Percentiles rank a stretch among this genome's conserved stretches.
These are phyloP conservation scores for Tenualosa thibaudeaui DNA, from an alignment of 2,797 vertebrate species.

Conservation along the genomic window DNA sequence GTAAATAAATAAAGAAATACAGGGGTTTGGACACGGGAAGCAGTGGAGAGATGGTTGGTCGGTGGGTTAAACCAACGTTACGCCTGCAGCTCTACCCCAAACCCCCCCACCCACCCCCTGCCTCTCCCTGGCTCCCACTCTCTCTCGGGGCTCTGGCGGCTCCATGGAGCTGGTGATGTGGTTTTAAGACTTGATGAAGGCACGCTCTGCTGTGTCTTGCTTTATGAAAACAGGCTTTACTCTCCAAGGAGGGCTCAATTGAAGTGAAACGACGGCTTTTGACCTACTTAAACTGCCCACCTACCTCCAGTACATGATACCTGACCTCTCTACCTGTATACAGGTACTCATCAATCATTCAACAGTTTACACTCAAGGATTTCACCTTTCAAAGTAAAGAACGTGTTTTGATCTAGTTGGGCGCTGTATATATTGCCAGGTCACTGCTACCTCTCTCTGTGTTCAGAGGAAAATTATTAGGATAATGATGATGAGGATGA, in stretches of 20 bases:
- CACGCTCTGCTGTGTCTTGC: conserved; percentile 7
- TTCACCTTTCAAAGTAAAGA: neutral
- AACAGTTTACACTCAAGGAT: neutral
- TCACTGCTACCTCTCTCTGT: no score
- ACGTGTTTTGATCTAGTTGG: neutral
- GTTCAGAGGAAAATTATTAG: no score
- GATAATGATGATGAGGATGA: neutral
- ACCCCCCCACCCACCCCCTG: neutral
- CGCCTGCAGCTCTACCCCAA: neutral
- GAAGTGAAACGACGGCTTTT: neutral
- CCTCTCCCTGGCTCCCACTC: conserved; percentile 13
- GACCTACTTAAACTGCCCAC: neutral
- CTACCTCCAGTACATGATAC: neutral
- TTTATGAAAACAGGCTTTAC: conserved; percentile 1
- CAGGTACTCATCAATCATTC: neutral
- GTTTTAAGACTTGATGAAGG: conserved; percentile 16
- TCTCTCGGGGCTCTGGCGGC: conserved; percentile 27
- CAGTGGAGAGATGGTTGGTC: neutral
- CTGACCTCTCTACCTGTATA: neutral
- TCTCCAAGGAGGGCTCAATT: neutral
- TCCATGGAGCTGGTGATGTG: neutral
- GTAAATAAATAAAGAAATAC: conserved; percentile 55
- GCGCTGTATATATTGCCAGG: neutral
- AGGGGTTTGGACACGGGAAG: neutral
- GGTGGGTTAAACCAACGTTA: neutral